Evolutionary conservation across 1,140 invertebrate species (phyloP).

Genomic region (Thaumatotibia leucotreta): DNA sequence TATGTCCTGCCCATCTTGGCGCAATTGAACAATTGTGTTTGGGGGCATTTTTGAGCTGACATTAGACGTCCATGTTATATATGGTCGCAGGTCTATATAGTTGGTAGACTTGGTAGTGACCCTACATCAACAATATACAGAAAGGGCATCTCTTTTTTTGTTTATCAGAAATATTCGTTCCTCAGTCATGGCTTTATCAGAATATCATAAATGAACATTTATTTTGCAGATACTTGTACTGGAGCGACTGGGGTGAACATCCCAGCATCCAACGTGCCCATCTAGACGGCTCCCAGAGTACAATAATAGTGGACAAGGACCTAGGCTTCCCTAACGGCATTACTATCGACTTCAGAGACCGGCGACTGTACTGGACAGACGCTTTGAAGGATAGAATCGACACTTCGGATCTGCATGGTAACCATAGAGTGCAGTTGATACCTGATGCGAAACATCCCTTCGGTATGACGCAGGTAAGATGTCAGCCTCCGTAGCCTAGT

Average conservation of each 20-base stretch:
- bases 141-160: too few species aligned
- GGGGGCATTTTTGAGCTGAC: too few species aligned
- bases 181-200: too few species aligned
- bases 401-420: slow-evolving; percentile 89
- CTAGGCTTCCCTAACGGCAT: slow-evolving; percentile 94
- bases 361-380: slow-evolving; percentile 93
- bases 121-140: too few species aligned
- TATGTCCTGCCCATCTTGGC: too few species aligned
- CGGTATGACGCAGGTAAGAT: slow-evolving; percentile 82
- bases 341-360: slow-evolving; percentile 88
- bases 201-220: not conserved
- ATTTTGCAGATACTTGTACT: slow-evolving; percentile 86
- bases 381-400: slow-evolving; percentile 94
- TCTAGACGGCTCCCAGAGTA: slow-evolving; percentile 89
- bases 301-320: slow-evolving; percentile 85
- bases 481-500: too few species aligned
- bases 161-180: too few species aligned
- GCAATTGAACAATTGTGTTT: too few species aligned
- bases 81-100: too few species aligned
- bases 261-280: slow-evolving; percentile 90
- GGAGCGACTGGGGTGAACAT: slow-evolving; percentile 92
- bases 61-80: too few species aligned
- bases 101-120: too few species aligned
- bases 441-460: slow-evolving; percentile 85
- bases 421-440: slow-evolving; percentile 84